These are phyloP conservation scores for Oreochromis tanganicae DNA, from an alignment of 2,113 vertebrate genomes.

Conservation along the genomic window DNA sequence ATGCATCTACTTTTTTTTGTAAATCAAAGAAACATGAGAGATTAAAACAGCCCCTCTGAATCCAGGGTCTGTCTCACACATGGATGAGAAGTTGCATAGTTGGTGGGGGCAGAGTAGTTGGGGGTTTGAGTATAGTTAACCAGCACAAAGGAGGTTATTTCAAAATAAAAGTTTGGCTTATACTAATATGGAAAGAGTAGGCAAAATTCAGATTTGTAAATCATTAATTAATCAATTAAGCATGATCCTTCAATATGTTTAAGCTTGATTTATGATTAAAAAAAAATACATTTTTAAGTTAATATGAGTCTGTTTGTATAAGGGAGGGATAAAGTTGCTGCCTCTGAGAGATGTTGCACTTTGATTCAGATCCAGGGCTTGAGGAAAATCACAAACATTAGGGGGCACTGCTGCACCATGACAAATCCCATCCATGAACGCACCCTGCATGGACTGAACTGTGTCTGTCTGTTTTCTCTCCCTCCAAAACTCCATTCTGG, in stretches of 20 bases:
- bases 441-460: background rate
- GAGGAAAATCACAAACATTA: conserved; percentile 1
- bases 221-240: background rate
- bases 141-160: background rate
- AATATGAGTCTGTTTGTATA: background rate
- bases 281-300: background rate
- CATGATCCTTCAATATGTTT: background rate
- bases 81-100: background rate
- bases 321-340: background rate
- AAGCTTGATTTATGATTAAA: background rate
- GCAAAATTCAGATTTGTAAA: background rate
- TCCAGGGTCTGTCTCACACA: conserved; percentile 51
- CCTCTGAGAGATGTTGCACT: background rate
- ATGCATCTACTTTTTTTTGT: background rate
- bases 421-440: background rate
- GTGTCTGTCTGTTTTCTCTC: background rate
- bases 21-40: background rate
- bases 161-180: conserved; percentile 39
- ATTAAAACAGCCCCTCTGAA: conserved; percentile 50
- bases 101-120: background rate
- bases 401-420: conserved; percentile 63
- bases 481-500: conserved; percentile 27
- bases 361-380: background rate
- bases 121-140: conserved; percentile 1
- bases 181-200: background rate